Percentiles rank a stretch among this genome's conserved stretches.
Conservation (phyloP, 1,140 invertebrate genomes). For the Lucilia sericata region DNA sequence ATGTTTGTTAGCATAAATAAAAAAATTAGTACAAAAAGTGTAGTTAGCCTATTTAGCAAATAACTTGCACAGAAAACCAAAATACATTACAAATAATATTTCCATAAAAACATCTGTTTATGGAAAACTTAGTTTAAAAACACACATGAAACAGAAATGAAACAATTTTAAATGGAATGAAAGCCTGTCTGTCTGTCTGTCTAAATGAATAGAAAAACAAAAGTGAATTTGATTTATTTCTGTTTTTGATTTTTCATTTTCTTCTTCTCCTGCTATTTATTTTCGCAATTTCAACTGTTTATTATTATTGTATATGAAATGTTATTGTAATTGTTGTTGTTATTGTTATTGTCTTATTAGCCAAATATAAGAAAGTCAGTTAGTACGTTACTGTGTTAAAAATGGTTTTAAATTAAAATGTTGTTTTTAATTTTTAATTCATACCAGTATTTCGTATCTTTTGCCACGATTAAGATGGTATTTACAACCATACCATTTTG, state of each 20-base stretch:
- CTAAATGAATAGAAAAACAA: not conserved
- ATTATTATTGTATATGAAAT: no score
- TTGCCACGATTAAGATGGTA: not conserved
- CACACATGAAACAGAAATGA: no score
- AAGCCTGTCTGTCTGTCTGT: slow-evolving; percentile 4
- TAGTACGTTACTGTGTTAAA: slow-evolving; percentile 21
- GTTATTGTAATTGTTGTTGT: not conserved
- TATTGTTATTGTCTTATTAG: not conserved
- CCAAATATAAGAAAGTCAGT: slow-evolving; percentile 27
- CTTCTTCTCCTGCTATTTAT: not conserved
- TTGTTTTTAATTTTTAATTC: not conserved
- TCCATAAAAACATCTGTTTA: not conserved
- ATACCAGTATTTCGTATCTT: not conserved
- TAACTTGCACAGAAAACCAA: no score
- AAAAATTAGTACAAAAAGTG: no score
- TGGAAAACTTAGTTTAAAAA: not conserved
- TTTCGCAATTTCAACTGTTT: not conserved
- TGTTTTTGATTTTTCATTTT: not conserved
- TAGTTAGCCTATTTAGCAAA: no score
- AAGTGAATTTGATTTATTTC: not conserved
- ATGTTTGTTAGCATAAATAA: no score
- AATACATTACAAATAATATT: not conserved
- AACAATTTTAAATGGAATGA: not conserved
- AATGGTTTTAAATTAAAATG: slow-evolving; percentile 3
- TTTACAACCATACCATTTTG: not conserved